These are phyloP conservation scores for Lucinisca nassula DNA, from an alignment of 2,888 invertebrate species.

Conservation along the genomic window DNA sequence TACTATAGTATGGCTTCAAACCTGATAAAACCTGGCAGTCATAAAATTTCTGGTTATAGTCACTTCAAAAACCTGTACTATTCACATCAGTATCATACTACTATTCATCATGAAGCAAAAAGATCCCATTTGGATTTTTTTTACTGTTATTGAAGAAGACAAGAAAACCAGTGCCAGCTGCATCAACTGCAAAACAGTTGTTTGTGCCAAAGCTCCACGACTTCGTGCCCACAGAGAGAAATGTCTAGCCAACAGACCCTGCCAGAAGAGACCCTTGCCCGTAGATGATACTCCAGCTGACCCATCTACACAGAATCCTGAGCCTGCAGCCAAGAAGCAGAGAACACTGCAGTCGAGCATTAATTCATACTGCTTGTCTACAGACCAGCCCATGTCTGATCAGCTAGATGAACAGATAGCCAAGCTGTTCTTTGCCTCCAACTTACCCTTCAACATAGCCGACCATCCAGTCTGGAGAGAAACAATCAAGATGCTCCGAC, in stretches of 20 bases:
- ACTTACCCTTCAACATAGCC: slow-evolving; percentile 32
- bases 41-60: no score
- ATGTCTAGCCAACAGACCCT: not conserved
- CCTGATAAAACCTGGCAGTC: no score
- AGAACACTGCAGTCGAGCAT: not conserved
- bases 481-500: slow-evolving; percentile 44
- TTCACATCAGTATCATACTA: no score
- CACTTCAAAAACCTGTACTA: no score
- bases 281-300: not conserved
- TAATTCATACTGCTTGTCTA: not conserved
- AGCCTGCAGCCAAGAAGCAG: not conserved
- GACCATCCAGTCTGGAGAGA: slow-evolving; percentile 26
- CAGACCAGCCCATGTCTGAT: not conserved
- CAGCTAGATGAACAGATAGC: slow-evolving; percentile 24
- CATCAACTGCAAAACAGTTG: not conserved
- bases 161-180: not conserved
- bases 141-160: not conserved
- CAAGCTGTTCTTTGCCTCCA: slow-evolving; percentile 26
- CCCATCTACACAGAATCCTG: not conserved
- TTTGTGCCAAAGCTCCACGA: slow-evolving; percentile 3
- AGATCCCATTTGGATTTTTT: slow-evolving; percentile 13
- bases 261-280: not conserved
- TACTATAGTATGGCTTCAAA: no score
- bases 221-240: no score
- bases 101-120: no score